Conservation (phyloP, 2,888 invertebrate species). For the Stegana nigrithorax region DNA sequence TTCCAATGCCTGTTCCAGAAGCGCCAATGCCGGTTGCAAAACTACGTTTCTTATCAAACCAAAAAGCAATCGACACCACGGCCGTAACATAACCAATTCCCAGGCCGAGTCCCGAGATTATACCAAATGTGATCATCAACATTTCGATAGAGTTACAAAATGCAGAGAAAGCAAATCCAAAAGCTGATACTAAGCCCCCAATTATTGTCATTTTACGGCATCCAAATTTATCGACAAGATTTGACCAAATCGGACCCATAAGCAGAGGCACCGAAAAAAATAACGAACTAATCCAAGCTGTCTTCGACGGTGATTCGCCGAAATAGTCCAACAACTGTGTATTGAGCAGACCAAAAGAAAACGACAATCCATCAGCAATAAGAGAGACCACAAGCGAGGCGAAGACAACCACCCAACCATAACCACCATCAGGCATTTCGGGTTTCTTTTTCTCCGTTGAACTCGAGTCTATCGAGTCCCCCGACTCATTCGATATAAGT, state of each 20-base stretch:
- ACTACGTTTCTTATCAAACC: slow-evolving; percentile 89
- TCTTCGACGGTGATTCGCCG: slow-evolving; percentile 82
- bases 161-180: slow-evolving; percentile 83
- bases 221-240: slow-evolving; percentile 88
- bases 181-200: slow-evolving; percentile 78
- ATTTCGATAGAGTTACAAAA: slow-evolving; percentile 79
- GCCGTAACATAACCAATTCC: slow-evolving; percentile 88
- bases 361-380: slow-evolving; percentile 93
- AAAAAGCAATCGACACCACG: slow-evolving; percentile 91
- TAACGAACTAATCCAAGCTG: slow-evolving; percentile 90
- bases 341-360: slow-evolving; percentile 91
- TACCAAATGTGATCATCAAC: slow-evolving; percentile 87
- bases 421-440: slow-evolving; percentile 68
- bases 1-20: slow-evolving; percentile 90
- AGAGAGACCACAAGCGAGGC: slow-evolving; percentile 87
- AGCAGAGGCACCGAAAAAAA: slow-evolving; percentile 90
- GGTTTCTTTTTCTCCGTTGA: slow-evolving; percentile 65
- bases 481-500: slow-evolving; percentile 65
- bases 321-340: slow-evolving; percentile 86
- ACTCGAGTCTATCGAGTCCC: slow-evolving; percentile 65
- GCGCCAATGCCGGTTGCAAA: slow-evolving; percentile 89
- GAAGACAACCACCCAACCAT: slow-evolving; percentile 76
- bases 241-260: slow-evolving; percentile 77
- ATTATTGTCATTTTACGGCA: slow-evolving; percentile 81
- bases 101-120: slow-evolving; percentile 85